phyloP scores from a whole-genome alignment of 2,113 vertebrate species.

The Caranx melampygus region DNA sequence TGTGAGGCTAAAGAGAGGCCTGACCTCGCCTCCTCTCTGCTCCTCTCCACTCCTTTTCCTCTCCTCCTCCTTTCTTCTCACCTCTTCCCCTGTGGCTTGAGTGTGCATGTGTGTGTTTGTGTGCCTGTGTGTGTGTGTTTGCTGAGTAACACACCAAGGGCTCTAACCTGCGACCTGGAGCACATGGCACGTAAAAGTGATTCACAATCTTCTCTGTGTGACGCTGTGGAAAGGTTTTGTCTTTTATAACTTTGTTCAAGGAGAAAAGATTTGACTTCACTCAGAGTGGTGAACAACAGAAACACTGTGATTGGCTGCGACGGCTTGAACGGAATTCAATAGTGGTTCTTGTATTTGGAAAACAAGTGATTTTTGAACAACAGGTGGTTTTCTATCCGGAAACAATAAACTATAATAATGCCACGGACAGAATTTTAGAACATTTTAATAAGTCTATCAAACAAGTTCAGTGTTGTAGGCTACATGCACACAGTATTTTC shows the following conservation, averaged over 20 bases:
- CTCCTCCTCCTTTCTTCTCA: slow-evolving; percentile 59
- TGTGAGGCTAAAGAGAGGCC: slow-evolving; percentile 85
- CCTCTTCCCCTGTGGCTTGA: slow-evolving; percentile 68
- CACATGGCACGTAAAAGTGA: slow-evolving; percentile 70
- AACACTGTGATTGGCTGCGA: neutral
- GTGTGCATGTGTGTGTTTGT: slow-evolving; percentile 7
- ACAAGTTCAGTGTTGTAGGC: too few relatives aligned
- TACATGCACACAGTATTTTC: neutral
- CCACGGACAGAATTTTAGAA: neutral
- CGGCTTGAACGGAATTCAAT: neutral
- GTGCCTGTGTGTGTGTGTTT: slow-evolving; percentile 37
- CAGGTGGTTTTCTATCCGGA: neutral
- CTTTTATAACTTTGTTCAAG: slow-evolving; percentile 81
- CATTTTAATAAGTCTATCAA: neutral
- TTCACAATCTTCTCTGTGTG: slow-evolving; percentile 81
- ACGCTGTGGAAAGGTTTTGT: slow-evolving; percentile 73
- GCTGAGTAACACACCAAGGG: slow-evolving; percentile 64
- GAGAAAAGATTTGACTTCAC: slow-evolving; percentile 62
- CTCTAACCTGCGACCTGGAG: slow-evolving; percentile 73
- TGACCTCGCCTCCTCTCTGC: slow-evolving; percentile 75
- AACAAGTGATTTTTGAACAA: neutral
- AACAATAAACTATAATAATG: neutral
- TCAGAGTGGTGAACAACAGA: slow-evolving; percentile 4
- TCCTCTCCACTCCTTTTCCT: slow-evolving; percentile 53
- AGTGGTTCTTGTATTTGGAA: neutral